Conservation (phyloP, 2,797 vertebrate species). For the Crenuchus spilurus region DNA sequence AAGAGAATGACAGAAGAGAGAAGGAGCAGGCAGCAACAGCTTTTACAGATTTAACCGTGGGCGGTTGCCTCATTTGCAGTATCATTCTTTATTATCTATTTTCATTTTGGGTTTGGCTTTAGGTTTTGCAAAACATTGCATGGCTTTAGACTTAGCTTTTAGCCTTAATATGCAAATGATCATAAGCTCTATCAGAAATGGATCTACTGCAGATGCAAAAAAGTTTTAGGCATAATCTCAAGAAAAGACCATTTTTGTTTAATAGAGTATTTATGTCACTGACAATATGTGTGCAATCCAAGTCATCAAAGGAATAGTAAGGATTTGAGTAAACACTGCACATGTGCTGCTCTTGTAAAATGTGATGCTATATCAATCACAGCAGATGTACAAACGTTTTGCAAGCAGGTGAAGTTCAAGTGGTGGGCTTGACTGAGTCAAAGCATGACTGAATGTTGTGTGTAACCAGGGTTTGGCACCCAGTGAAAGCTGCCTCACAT, state of each 20-base stretch:
- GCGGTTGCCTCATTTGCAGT: slow-evolving; percentile 67
- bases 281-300: background rate
- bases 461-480: slow-evolving; percentile 68
- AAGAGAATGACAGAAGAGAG: slow-evolving; percentile 34
- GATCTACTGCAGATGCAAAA: background rate
- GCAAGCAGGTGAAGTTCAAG: slow-evolving; percentile 41
- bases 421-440: slow-evolving; percentile 47
- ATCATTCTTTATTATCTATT: slow-evolving; percentile 62
- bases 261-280: background rate
- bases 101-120: slow-evolving; percentile 9
- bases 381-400: slow-evolving; percentile 37
- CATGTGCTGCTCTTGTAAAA: slow-evolving; percentile 54
- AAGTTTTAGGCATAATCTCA: background rate
- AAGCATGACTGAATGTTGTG: slow-evolving; percentile 67
- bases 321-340: slow-evolving; percentile 48
- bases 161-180: background rate
- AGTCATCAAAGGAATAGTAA: slow-evolving; percentile 52
- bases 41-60: slow-evolving; percentile 69
- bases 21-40: slow-evolving; percentile 66
- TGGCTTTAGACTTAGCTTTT: background rate
- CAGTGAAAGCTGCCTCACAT: slow-evolving; percentile 63
- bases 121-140: background rate
- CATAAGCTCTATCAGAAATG: background rate
- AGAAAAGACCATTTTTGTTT: slow-evolving; percentile 56
- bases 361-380: slow-evolving; percentile 48